phyloP scores from a whole-genome alignment of 2,888 invertebrate species.

The Chymomyza fuscimana region DNA sequence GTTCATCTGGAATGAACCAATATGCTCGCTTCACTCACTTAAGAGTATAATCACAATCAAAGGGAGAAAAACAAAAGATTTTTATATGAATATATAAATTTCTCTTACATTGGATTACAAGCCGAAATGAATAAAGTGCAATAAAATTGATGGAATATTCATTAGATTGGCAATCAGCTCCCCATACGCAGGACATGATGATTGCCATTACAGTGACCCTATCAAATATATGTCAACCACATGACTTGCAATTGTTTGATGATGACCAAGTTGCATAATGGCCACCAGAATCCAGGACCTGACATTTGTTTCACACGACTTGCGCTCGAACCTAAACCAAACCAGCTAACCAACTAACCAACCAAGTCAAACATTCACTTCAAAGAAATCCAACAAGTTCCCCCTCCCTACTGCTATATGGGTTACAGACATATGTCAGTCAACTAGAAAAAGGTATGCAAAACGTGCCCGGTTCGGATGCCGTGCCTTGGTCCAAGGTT shows the following conservation, averaged over 20 bases:
- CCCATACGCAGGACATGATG: neutral
- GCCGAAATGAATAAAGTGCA: neutral
- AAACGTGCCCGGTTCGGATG: constrained; percentile 30
- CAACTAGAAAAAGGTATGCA: constrained; percentile 60
- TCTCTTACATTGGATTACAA: neutral
- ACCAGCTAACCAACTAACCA: neutral
- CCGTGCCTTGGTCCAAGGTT: neutral
- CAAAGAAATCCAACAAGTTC: constrained; percentile 15
- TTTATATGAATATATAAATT: neutral
- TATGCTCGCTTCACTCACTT: neutral
- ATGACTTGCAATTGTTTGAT: neutral
- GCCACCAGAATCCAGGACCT: constrained; percentile 26
- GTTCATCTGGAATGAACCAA: too few species aligned
- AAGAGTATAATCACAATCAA: neutral
- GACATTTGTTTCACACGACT: constrained; percentile 61
- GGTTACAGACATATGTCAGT: constrained; percentile 47
- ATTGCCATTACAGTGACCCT: neutral
- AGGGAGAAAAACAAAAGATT: neutral
- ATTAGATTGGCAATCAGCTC: neutral
- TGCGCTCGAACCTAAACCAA: constrained; percentile 15
- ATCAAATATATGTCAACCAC: neutral
- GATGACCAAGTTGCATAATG: neutral
- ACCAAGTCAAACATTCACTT: constrained; percentile 25
- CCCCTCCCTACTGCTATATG: constrained; percentile 14
- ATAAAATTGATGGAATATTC: neutral